These are phyloP conservation scores for Manis pentadactyla DNA, from an alignment of 2,797 vertebrate species.

Conservation along the genomic window DNA sequence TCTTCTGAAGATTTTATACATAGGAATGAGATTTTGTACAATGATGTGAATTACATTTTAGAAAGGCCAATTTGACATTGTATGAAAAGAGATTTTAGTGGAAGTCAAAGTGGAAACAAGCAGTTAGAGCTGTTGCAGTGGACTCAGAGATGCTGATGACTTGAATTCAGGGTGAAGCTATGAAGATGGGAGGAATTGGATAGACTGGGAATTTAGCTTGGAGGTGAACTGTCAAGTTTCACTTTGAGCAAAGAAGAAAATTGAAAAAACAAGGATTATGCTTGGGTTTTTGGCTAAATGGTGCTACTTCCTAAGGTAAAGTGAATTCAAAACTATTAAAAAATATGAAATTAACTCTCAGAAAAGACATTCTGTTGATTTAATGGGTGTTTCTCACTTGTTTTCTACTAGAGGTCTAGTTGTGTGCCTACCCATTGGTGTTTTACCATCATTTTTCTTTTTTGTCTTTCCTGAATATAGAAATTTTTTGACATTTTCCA, in stretches of 20 bases:
- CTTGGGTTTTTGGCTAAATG: background rate
- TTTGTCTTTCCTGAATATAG: background rate
- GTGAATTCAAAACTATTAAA: slow-evolving; percentile 61
- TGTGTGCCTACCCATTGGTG: background rate
- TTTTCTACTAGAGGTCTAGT: slow-evolving; percentile 45
- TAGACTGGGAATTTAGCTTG: slow-evolving; percentile 88
- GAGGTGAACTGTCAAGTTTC: background rate
- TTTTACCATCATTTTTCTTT: background rate
- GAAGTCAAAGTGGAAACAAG: background rate
- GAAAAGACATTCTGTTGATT: background rate
- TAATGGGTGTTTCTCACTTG: slow-evolving; percentile 63
- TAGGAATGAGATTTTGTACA: background rate
- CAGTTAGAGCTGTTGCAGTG: background rate
- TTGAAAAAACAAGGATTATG: background rate
- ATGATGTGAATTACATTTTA: background rate
- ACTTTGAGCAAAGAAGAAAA: background rate
- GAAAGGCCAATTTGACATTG: background rate
- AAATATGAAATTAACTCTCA: background rate
- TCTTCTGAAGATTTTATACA: background rate
- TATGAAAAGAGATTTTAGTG: background rate
- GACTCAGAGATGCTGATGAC: background rate
- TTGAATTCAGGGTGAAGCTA: background rate
- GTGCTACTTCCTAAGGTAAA: slow-evolving; percentile 5
- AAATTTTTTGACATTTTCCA: background rate
- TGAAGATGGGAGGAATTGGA: slow-evolving; percentile 65